Percentiles rank a stretch among this genome's conserved stretches.
phyloP scores from a whole-genome alignment of 2,888 invertebrate genomes.

The Phengaris arion region DNA sequence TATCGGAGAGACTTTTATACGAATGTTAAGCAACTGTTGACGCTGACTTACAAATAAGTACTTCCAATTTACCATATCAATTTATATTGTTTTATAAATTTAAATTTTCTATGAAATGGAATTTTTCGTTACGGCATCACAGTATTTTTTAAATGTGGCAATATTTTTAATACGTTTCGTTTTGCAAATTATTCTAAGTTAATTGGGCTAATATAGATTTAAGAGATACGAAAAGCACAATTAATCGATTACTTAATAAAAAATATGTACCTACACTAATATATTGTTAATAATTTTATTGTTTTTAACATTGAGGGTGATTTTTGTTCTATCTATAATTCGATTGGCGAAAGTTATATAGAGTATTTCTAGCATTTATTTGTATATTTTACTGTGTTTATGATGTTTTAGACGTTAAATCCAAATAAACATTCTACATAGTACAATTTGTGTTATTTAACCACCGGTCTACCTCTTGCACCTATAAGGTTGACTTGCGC shows the following conservation, averaged over 20 bases:
- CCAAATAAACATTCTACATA: constrained; percentile 79
- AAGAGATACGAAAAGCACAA: constrained; percentile 71
- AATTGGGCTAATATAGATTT: constrained; percentile 74
- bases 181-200: constrained; percentile 43
- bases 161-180: constrained; percentile 48
- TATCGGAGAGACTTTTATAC: constrained; percentile 78
- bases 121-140: constrained; percentile 28
- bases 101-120: constrained; percentile 24
- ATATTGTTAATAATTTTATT: constrained; percentile 78
- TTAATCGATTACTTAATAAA: constrained; percentile 59
- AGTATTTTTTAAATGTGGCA: constrained; percentile 46
- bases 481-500: too few species aligned
- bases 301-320: constrained; percentile 58
- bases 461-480: too few species aligned
- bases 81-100: constrained; percentile 45
- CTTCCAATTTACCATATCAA: constrained; percentile 74
- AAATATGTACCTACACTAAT: constrained; percentile 63
- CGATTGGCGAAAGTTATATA: constrained; percentile 57
- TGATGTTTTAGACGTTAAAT: constrained; percentile 75
- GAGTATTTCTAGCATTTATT: constrained; percentile 72
- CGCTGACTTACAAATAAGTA: constrained; percentile 73
- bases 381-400: constrained; percentile 76
- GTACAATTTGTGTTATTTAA: constrained; percentile 50
- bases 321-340: constrained; percentile 54
- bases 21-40: constrained; percentile 78